These are phyloP conservation scores for Virgularia gustaviana DNA, from an alignment of 92 coral and sea anemone species.

Conservation along the genomic window DNA sequence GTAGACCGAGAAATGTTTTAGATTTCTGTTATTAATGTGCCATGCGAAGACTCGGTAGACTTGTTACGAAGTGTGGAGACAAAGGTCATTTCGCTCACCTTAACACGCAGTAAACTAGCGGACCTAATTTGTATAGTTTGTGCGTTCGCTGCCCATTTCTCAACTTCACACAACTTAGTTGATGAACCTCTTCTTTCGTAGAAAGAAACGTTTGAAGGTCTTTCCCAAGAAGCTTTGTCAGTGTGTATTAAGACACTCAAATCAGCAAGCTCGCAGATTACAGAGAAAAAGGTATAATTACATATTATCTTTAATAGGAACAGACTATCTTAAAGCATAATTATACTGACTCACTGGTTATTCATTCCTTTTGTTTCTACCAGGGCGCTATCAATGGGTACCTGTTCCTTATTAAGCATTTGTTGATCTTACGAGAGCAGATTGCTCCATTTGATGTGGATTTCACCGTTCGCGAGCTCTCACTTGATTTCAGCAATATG, in stretches of 20 bases:
- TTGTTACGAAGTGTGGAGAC: too few species aligned
- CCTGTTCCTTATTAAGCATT: constrained; percentile 85
- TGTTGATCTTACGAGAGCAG: constrained; percentile 94
- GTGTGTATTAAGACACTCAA: constrained; percentile 83
- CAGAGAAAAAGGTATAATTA: constrained; percentile 78
- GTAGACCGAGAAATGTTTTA: too few species aligned
- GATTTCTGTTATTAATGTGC: too few species aligned
- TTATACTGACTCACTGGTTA: too few species aligned
- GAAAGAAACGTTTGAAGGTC: constrained; percentile 99
- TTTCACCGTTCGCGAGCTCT: constrained; percentile 92
- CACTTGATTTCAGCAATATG: constrained; percentile 97
- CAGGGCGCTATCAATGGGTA: constrained; percentile 97
- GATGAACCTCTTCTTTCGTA: constrained; percentile 34
- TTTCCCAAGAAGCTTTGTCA: constrained; percentile 96
- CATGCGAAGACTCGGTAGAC: too few species aligned
- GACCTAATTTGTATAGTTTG: too few species aligned
- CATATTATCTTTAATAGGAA: too few species aligned
- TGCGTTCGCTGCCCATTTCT: too few species aligned
- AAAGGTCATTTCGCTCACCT: too few species aligned
- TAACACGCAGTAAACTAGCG: too few species aligned
- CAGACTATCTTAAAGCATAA: too few species aligned
- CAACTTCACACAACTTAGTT: too few species aligned
- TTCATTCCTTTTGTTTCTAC: not conserved
- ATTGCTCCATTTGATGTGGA: constrained; percentile 99
- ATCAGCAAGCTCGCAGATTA: constrained; percentile 77